Base-by-base conservation (phyloP, 1,140 invertebrate species). In the Uloborus diversus region DNA sequence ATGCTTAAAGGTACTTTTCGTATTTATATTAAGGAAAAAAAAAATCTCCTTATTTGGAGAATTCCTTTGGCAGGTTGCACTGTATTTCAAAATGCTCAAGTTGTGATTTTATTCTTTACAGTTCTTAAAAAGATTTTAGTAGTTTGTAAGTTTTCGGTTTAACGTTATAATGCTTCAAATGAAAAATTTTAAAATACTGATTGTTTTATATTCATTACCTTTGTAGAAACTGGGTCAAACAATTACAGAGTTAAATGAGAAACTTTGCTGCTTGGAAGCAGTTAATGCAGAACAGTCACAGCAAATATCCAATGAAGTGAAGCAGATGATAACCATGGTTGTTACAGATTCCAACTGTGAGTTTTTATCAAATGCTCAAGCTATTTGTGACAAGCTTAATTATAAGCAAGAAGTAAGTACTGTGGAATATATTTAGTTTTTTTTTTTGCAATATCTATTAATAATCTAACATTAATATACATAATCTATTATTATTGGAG, bases 311-410 rank as follows among this genome's bases (percentile, higher is more conserved):
- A 42, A 61, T 14, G 65, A 80, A 53, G 20, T 80, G 20, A 23
- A 80, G 30, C 27, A 71, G 17, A 71, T 53, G 28, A 57, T 80
- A 20, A 25, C 32, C 9, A 47, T 33, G 35, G 62, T 25, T n/a
- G n/a, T 28, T 0, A 2, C 59, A 14, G 47, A 51, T 28, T 25
- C 59, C 17, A 65, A 56, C 35, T n/a, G n/a, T 37, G 78, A 49
- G 14, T 71, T 57, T 47, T 23, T 69, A 28, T 61, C 68, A 42
- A 71, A 80, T 80, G 78, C 78, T 51, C 37, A 42, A 70, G 47
- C 66, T 42, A 80, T 80, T 25, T 80, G 78, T 80, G 78, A 80
- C 47, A 80, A 80, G 65, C 37, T 80, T 9, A 71, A 37, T 37
- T 30, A 64, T 20, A 80, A 80, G 28, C 56, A 80, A 80, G 78